Conservation (phyloP, 2,797 vertebrate genomes). For the Pitangus sulphuratus region DNA sequence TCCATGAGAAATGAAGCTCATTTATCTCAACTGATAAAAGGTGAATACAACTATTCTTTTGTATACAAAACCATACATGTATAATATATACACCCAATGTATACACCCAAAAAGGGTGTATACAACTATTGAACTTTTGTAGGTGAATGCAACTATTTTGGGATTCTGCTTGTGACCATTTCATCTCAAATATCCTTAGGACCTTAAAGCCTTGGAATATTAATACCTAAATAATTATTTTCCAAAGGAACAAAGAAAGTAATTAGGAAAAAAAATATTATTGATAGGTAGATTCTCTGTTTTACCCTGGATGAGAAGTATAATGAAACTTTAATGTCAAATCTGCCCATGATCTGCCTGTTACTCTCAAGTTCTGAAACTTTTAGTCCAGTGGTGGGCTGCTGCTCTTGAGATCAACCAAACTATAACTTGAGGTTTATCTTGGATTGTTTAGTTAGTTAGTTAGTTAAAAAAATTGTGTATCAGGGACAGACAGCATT, state of each 20-base stretch:
- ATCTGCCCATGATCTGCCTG: neutral
- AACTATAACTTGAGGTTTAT: neutral
- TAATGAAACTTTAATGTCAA: neutral
- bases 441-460: neutral
- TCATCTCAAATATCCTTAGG: neutral
- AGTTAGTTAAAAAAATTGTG: neutral
- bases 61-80: too few relatives aligned
- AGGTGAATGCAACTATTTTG: neutral
- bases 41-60: neutral
- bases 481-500: neutral
- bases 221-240: neutral
- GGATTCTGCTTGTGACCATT: neutral
- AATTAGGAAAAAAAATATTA: neutral
- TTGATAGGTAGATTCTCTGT: neutral
- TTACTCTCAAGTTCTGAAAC: fast-evolving
- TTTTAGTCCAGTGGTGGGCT: neutral
- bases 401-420: neutral
- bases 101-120: too few relatives aligned
- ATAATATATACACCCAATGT: too few relatives aligned
- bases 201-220: neutral
- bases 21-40: neutral
- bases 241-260: neutral
- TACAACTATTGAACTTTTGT: neutral
- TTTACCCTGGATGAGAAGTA: neutral
- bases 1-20: neutral